Percentiles rank a stretch among this genome's conserved stretches.
phyloP scores from a whole-genome alignment of 2,888 invertebrate species.

The Drosophila villosipedis region DNA sequence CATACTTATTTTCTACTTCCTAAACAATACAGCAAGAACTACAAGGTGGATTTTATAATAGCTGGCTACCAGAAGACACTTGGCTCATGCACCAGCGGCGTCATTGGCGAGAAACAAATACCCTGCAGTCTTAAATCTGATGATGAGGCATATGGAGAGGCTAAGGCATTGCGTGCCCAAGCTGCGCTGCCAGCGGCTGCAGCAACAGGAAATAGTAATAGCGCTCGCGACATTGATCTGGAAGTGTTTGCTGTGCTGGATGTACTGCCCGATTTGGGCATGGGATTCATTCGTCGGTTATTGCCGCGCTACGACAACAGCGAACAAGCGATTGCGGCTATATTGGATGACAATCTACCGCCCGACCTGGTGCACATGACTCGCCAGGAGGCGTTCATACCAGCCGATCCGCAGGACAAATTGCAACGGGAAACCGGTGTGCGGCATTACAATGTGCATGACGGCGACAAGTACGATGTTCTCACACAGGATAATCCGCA shows the following conservation, averaged over 20 bases:
- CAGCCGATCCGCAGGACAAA: slow-evolving; percentile 87
- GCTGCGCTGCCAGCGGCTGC: slow-evolving; percentile 27
- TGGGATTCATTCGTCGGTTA: slow-evolving; percentile 90
- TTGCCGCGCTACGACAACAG: slow-evolving; percentile 91
- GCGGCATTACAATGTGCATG: slow-evolving; percentile 89
- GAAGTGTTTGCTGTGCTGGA: slow-evolving; percentile 86
- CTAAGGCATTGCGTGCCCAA: slow-evolving; percentile 10
- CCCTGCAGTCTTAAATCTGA: slow-evolving; percentile 3
- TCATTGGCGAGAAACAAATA: slow-evolving; percentile 51
- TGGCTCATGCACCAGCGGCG: slow-evolving; percentile 43
- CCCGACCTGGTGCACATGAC: slow-evolving; percentile 85
- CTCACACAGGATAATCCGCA: slow-evolving; percentile 87
- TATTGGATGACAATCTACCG: slow-evolving; percentile 89
- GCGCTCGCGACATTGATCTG: slow-evolving; percentile 82
- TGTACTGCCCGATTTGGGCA: slow-evolving; percentile 92
- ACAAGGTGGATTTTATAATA: slow-evolving; percentile 62
- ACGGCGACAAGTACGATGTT: slow-evolving; percentile 91
- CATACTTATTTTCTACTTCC: not conserved
- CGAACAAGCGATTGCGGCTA: slow-evolving; percentile 92
- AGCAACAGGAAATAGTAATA: slow-evolving; percentile 20
- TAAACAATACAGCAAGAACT: slow-evolving; percentile 56
- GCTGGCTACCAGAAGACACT: slow-evolving; percentile 65
- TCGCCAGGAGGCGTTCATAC: slow-evolving; percentile 87
- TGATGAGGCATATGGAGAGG: slow-evolving; percentile 58
- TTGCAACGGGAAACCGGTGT: slow-evolving; percentile 87